These are phyloP conservation scores for Theropithecus gelada DNA, from an alignment of 2,113 vertebrate genomes.

Conservation along the genomic window DNA sequence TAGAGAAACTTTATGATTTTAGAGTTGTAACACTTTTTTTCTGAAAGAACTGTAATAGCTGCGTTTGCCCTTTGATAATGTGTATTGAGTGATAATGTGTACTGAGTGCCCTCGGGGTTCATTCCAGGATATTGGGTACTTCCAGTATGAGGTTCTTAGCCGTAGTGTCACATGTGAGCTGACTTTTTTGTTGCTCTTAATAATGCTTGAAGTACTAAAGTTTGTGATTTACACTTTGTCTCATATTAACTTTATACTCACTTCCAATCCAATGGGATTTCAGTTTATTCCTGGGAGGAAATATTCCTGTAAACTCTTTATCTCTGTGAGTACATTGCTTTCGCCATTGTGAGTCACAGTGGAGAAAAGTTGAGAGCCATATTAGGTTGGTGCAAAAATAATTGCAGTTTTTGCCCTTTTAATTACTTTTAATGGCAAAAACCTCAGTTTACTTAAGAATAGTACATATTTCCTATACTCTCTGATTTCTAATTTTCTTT, in stretches of 20 bases:
- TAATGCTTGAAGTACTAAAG: constrained; percentile 3
- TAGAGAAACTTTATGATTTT: constrained; percentile 6
- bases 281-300: background rate
- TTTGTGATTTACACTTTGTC: background rate
- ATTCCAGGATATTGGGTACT: background rate
- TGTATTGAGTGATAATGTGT: background rate
- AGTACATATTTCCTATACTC: constrained; percentile 28
- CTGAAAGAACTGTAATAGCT: background rate
- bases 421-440: no score
- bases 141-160: background rate
- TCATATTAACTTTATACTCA: background rate
- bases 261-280: background rate
- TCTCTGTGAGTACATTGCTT: background rate
- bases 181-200: background rate
- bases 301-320: background rate
- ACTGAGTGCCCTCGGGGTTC: background rate
- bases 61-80: background rate
- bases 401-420: no score
- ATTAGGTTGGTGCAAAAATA: no score
- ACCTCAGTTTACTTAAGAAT: background rate
- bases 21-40: background rate
- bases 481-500: constrained; percentile 33
- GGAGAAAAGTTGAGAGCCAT: background rate
- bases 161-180: background rate
- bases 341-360: background rate